These are phyloP conservation scores for Sebastes variabilis DNA, from an alignment of 2,797 vertebrate species.

Conservation along the genomic window DNA sequence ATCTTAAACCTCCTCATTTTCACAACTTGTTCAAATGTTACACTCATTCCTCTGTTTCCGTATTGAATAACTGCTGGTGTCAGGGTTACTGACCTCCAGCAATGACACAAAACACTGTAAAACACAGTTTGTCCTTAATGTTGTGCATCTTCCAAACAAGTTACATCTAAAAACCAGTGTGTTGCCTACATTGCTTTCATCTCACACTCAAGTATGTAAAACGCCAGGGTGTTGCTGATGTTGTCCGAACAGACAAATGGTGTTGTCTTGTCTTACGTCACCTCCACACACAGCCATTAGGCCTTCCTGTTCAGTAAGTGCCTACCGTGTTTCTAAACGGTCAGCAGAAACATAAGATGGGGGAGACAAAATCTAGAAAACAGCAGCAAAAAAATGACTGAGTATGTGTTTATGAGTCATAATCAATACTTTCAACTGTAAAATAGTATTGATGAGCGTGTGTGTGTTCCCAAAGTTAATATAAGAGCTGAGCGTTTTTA, in stretches of 20 bases:
- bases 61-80: not conserved
- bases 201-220: constrained; percentile 22
- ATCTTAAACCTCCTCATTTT: not conserved
- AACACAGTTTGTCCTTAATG: not conserved
- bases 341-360: constrained; percentile 77
- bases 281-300: constrained; percentile 61
- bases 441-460: constrained; percentile 35
- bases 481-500: not conserved
- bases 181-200: not conserved
- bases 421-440: constrained; percentile 72
- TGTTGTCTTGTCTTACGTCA: constrained; percentile 37
- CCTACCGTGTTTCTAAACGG: constrained; percentile 56
- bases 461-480: not conserved
- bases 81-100: not conserved
- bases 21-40: not conserved
- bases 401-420: constrained; percentile 54
- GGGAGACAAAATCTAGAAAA: constrained; percentile 50
- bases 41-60: not conserved
- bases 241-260: constrained; percentile 34
- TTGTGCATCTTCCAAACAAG: not conserved
- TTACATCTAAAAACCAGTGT: not conserved
- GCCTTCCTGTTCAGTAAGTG: constrained; percentile 66
- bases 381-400: constrained; percentile 41
- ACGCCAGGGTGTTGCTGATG: constrained; percentile 42
- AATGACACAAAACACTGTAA: not conserved